phyloP scores from a whole-genome alignment of 2,888 invertebrate species.

The Druceiella hillmani region DNA sequence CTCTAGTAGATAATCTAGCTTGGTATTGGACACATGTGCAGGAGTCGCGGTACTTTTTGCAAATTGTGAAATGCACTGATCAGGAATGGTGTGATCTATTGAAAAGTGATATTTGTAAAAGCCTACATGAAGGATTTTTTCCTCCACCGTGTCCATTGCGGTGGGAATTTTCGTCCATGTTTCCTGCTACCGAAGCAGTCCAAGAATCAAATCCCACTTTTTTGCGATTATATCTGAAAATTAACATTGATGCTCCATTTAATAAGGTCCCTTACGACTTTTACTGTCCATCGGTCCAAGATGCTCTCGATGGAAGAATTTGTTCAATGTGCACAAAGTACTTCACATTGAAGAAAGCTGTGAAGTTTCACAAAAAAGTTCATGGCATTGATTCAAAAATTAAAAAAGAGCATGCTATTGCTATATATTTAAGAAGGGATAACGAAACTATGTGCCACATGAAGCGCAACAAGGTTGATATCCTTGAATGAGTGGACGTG shows the following conservation, averaged over 20 bases:
- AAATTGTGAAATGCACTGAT: slow-evolving; percentile 7
- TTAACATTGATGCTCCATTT: too few relatives aligned
- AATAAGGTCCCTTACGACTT: too few relatives aligned
- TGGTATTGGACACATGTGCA: slow-evolving; percentile 6
- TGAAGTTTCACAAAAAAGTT: too few relatives aligned
- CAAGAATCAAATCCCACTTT: background rate
- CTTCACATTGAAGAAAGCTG: too few relatives aligned
- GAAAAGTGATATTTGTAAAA: slow-evolving; percentile 1
- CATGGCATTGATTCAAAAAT: slow-evolving; percentile 8
- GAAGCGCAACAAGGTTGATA: too few relatives aligned
- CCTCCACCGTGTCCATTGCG: slow-evolving; percentile 6
- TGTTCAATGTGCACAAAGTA: too few relatives aligned
- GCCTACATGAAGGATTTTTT: slow-evolving; percentile 4
- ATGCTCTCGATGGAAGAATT: too few relatives aligned
- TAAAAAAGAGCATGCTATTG: slow-evolving; percentile 11
- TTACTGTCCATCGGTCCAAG: too few relatives aligned
- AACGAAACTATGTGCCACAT: slow-evolving; percentile 11
- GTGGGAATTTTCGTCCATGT: slow-evolving; percentile 4
- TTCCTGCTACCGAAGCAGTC: slow-evolving; percentile 2
- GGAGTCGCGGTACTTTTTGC: slow-evolving; percentile 6
- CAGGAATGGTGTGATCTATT: slow-evolving; percentile 3
- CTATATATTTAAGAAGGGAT: slow-evolving; percentile 10
- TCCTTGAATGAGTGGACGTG: slow-evolving; percentile 8
- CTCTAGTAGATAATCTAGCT: background rate
- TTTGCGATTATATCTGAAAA: too few relatives aligned